Evolutionary conservation across 2,888 invertebrate genomes (phyloP).

Genomic region (Ornithoptera alexandrae): DNA sequence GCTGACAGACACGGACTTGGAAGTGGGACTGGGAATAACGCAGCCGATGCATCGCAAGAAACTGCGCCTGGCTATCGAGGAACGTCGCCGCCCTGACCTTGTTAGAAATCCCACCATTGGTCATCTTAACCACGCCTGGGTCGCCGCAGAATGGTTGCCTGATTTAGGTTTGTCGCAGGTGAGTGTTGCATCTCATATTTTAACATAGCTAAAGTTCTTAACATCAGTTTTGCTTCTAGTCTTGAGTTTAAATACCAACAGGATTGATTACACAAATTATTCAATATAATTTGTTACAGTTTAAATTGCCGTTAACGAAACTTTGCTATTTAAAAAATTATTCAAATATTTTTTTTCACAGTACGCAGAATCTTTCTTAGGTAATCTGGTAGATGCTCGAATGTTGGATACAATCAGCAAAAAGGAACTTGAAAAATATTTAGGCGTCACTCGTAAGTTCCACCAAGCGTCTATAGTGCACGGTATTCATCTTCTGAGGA

Average conservation of each 20-base stretch:
- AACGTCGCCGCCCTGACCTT: conserved; percentile 91
- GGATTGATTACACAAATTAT: neutral
- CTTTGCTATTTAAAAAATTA: neutral
- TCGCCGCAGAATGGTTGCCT: conserved; percentile 94
- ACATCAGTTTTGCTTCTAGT: neutral
- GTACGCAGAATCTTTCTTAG: conserved; percentile 93
- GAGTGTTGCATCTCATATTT: conserved; percentile 20
- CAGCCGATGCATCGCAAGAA: conserved; percentile 97
- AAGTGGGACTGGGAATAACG: conserved; percentile 92
- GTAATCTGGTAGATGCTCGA: conserved; percentile 94
- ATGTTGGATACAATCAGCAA: conserved; percentile 96
- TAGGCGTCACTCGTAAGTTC: conserved; percentile 95
- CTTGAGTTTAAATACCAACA: neutral
- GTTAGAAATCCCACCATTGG: conserved; percentile 93
- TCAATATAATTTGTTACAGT: neutral
- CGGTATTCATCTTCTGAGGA: conserved; percentile 93
- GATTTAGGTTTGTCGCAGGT: conserved; percentile 93
- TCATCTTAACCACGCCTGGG: conserved; percentile 95
- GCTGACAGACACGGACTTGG: conserved; percentile 93
- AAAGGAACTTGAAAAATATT: conserved; percentile 95
- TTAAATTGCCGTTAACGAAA: neutral
- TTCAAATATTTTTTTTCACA: conserved; percentile 57
- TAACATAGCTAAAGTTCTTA: neutral
- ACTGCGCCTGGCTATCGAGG: conserved; percentile 94
- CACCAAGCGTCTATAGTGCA: conserved; percentile 97